A percentile compares a stretch with the other conserved stretches of the same genome.
phyloP scores from a whole-genome alignment of 2,797 vertebrate genomes.

The Lemur catta region DNA sequence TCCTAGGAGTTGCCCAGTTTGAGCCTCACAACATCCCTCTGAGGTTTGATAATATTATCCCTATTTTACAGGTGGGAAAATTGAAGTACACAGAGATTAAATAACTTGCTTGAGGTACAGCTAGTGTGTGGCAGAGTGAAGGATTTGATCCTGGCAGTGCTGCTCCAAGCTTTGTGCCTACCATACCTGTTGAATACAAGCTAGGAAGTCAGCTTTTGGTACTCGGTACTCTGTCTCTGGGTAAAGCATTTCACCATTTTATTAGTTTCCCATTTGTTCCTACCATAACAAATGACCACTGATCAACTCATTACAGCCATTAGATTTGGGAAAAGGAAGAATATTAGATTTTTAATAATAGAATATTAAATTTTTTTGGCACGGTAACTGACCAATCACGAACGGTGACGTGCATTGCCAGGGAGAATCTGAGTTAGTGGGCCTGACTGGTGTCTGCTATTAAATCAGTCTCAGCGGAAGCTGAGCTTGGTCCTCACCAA shows the following conservation, averaged over 20 bases:
- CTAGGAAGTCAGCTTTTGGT: not conserved
- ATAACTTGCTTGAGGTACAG: not conserved
- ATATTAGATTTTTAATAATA: not conserved
- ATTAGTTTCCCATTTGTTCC: not conserved
- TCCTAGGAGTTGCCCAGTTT: not conserved
- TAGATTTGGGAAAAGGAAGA: not conserved
- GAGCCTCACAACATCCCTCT: not conserved
- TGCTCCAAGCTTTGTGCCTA: not conserved
- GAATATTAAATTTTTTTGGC: not conserved
- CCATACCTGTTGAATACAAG: not conserved
- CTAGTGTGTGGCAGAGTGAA: not conserved
- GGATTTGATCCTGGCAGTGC: not conserved
- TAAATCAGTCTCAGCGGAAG: not conserved
- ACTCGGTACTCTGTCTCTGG: not conserved
- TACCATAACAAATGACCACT: not conserved
- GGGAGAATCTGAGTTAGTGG: not conserved
- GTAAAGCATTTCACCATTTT: not conserved
- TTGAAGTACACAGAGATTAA: not conserved
- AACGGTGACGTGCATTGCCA: not conserved
- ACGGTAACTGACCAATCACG: not conserved
- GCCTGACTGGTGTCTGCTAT: not conserved
- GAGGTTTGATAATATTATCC: not conserved
- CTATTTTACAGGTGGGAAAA: not conserved
- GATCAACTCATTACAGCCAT: not conserved
- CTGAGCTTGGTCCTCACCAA: not conserved